Percentiles rank a stretch among this genome's conserved stretches.
Evolutionary conservation across 2,797 vertebrate genomes (phyloP).

Genomic region (Enteromius trimaculatus): DNA sequence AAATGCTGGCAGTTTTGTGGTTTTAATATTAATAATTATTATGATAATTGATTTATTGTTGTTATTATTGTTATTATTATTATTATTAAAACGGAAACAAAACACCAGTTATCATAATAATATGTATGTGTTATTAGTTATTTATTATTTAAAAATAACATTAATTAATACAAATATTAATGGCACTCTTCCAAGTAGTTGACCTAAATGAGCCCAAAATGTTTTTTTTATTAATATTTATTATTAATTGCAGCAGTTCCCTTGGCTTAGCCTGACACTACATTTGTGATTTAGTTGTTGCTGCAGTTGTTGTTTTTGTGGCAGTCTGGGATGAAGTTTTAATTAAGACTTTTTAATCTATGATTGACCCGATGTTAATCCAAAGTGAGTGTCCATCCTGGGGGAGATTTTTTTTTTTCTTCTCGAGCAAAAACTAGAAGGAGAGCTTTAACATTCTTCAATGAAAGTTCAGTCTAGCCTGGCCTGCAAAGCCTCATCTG

Average conservation of each 20-base stretch:
- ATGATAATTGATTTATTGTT: not conserved
- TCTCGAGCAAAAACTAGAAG: not conserved
- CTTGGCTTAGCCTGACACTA: not conserved
- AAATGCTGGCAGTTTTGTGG: not conserved
- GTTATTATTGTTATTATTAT: not conserved
- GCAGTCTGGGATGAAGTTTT: constrained; percentile 60
- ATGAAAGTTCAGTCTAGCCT: constrained; percentile 46
- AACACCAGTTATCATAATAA: not conserved
- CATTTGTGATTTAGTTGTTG: not conserved
- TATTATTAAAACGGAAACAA: not conserved
- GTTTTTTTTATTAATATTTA: not conserved
- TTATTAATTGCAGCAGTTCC: not conserved
- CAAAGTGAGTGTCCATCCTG: constrained; percentile 43
- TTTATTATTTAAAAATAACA: not conserved
- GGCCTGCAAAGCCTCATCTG: constrained; percentile 62
- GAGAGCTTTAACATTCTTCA: not conserved
- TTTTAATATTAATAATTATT: not conserved
- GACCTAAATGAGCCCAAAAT: not conserved
- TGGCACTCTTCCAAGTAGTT: not conserved
- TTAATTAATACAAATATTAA: not conserved
- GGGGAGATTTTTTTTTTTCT: not conserved
- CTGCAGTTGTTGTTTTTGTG: not conserved
- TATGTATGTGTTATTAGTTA: too few relatives aligned
- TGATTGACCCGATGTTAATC: constrained; percentile 62
- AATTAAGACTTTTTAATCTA: constrained; percentile 69